A percentile compares a stretch with the other conserved stretches of the same genome.
phyloP scores from a whole-genome alignment of 2,113 vertebrate genomes.

The Gobiocypris rarus region DNA sequence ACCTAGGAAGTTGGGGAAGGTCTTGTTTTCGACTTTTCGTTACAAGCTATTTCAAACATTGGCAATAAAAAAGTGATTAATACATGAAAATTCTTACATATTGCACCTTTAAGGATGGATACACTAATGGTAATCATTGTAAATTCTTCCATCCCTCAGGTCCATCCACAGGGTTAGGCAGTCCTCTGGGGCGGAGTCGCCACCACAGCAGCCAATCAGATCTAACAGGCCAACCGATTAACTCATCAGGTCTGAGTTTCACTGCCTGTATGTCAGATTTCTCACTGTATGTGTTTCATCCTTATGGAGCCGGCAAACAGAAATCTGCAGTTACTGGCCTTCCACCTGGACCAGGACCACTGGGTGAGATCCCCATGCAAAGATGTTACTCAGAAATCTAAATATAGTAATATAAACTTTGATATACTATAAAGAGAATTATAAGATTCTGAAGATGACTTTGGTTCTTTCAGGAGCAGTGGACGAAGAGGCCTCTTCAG shows the following conservation, averaged over 20 bases:
- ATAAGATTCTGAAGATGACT: background rate
- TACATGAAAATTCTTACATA: too few relatives aligned
- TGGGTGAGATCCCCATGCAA: constrained; percentile 77
- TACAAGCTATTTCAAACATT: too few relatives aligned
- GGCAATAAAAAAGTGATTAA: too few relatives aligned
- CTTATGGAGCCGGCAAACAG: constrained; percentile 96
- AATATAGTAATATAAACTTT: background rate
- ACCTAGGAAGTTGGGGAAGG: too few relatives aligned
- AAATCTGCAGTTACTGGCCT: constrained; percentile 89
- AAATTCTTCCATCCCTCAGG: constrained; percentile 70
- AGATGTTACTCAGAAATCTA: background rate
- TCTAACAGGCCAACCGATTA: constrained; percentile 84
- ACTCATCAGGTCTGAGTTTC: constrained; percentile 95
- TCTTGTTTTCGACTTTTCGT: too few relatives aligned
- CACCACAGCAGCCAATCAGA: constrained; percentile 98
- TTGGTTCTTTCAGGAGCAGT: constrained; percentile 80
- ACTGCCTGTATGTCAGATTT: constrained; percentile 99
- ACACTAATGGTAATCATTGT: background rate
- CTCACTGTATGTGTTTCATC: constrained; percentile 96
- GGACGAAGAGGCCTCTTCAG: constrained; percentile 93
- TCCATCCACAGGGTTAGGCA: constrained; percentile 84
- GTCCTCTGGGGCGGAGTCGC: constrained; percentile 89
- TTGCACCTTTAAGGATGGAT: background rate
- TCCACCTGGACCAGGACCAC: constrained; percentile 83
- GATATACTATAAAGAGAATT: background rate